Base-by-base conservation (phyloP, 2,113 vertebrate species). In the Corvus hawaiiensis region DNA sequence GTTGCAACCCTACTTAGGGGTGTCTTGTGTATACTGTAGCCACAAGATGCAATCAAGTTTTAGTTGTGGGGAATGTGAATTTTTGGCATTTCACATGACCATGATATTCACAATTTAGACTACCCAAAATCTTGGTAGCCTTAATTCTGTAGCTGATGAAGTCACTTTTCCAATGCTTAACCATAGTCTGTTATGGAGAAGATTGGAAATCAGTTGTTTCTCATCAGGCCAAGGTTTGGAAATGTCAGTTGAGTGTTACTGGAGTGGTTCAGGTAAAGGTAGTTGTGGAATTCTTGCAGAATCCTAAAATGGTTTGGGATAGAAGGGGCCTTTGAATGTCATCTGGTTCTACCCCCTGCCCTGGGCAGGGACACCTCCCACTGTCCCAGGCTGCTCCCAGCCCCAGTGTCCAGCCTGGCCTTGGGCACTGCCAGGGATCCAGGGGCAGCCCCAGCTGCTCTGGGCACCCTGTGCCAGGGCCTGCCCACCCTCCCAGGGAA, bases 51-150 rank as follows among this genome's bases (percentile, higher is more conserved):
- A 8, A 2, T 5, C 8, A 35, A 17, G 12, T n/a, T 72, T 19
- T 32, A 35, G 11, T 23, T 55, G 26, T 10, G 28, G 22, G 8
- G 12, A 52, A 11, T 37, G 15, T 69, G 55, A 46, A 11, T 35
- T 54, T 48, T 52, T 74, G 46, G 11, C 21, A 5, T 41, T 87
- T 59, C 6, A n/a, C 1, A 0, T 59, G 20, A n/a, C 33, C 0
- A 0, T 52, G 27, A 10, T 39, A 16, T 6, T 81, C 26, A 26
- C 7, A n/a, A 5, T 69, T 73, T 23, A 16, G 37, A 30, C 46
- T 35, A 14, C 11, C 11, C n/a, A 20, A 24, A 76, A 8, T 56
- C 27, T 27, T 64, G 8, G 23, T 56, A 4, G 39, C 32, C 30
- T 44, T 39, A 11, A 24, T 79, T 63, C 28, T 61, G 10, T 43